phyloP scores from a whole-genome alignment of 2,888 invertebrate species.

The Xylophagus ater region DNA sequence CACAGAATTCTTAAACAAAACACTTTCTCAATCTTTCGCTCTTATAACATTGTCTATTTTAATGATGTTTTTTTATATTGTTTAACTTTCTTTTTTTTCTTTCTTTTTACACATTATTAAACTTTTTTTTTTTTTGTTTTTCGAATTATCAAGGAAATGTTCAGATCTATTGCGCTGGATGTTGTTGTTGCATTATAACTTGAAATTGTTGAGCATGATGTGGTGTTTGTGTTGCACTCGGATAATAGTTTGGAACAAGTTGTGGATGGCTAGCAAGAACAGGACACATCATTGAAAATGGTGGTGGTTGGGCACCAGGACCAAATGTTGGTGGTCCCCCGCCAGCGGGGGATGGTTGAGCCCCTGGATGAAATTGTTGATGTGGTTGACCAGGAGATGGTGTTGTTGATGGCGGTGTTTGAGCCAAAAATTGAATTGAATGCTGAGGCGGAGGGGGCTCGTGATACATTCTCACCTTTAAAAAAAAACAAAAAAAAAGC shows the following conservation, averaged over 20 bases:
- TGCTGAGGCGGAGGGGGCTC: conserved; percentile 46
- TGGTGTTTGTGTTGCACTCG: conserved; percentile 33
- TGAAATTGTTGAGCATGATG: conserved; percentile 36
- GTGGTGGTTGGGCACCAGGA: conserved; percentile 39
- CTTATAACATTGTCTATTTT: no score
- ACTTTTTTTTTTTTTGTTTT: no score
- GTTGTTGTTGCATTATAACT: conserved; percentile 37
- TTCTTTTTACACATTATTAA: no score
- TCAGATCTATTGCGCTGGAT: conserved; percentile 24
- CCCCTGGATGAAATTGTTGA: conserved; percentile 47
- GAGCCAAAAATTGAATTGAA: conserved; percentile 48
- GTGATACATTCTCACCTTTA: conserved; percentile 55
- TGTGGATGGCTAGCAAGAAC: conserved; percentile 40
- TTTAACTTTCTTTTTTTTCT: no score
- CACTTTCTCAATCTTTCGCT: no score
- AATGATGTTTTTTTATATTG: no score
- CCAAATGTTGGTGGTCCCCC: conserved; percentile 42
- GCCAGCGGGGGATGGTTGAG: conserved; percentile 47
- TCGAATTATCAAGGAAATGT: no score
- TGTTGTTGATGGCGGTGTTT: conserved; percentile 45
- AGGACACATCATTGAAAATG: conserved; percentile 50
- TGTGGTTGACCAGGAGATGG: conserved; percentile 46
- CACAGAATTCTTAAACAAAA: no score
- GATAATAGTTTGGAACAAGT: conserved; percentile 33
- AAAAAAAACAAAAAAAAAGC: conserved; percentile 2